These are phyloP conservation scores for Plecturocebus donacophilus DNA, from an alignment of 2,113 vertebrate genomes.

Conservation along the genomic window DNA sequence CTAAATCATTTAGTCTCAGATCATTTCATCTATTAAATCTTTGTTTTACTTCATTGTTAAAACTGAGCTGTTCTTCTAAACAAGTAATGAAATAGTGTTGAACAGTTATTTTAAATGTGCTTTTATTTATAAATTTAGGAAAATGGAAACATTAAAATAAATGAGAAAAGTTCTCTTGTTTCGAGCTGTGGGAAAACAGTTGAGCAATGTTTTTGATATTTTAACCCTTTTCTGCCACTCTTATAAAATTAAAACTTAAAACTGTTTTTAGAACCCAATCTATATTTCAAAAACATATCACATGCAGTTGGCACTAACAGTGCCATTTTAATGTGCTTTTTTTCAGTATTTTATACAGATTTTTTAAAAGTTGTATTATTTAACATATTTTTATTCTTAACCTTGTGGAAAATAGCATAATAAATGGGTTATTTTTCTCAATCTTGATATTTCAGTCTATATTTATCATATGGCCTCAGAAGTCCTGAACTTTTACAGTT, in stretches of 20 bases:
- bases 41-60: not conserved
- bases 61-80: slow-evolving; percentile 1
- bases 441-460: slow-evolving; percentile 23
- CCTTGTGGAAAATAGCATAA: slow-evolving; percentile 21
- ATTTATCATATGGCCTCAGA: slow-evolving; percentile 46
- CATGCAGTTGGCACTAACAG: slow-evolving; percentile 18
- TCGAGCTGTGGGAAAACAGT: not conserved
- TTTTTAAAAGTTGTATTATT: slow-evolving; percentile 73
- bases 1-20: not conserved
- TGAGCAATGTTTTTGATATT: not conserved
- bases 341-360: slow-evolving; percentile 72
- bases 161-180: not conserved
- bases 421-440: not conserved
- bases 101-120: not conserved
- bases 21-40: slow-evolving; percentile 4
- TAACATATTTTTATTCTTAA: slow-evolving; percentile 62
- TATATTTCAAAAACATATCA: slow-evolving; percentile 13
- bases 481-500: not conserved
- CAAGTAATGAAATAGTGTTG: not conserved
- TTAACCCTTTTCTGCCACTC: not conserved
- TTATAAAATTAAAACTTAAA: slow-evolving; percentile 14
- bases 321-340: slow-evolving; percentile 71
- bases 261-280: not conserved
- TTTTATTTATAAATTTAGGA: slow-evolving; percentile 40
- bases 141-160: not conserved